These are phyloP conservation scores for Palloptera scutellata DNA, from an alignment of 2,888 invertebrate species.

Conservation along the genomic window DNA sequence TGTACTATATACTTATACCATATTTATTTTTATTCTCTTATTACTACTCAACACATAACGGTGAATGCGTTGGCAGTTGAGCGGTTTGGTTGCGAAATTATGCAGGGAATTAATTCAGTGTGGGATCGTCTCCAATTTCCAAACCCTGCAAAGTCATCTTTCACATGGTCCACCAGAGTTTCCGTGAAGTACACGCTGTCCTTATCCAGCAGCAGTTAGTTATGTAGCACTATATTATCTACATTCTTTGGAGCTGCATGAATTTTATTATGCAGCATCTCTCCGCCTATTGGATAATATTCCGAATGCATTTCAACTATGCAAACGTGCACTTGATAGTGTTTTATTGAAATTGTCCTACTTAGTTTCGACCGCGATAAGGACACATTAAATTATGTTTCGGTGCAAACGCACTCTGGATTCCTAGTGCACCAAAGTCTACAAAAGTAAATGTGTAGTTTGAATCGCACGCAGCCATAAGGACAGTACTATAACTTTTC, in stretches of 20 bases:
- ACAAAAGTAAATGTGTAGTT: conserved; percentile 5
- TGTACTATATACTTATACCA: too few species aligned
- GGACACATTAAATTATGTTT: conserved; percentile 11
- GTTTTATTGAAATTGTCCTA: conserved; percentile 4
- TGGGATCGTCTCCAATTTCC: too few species aligned
- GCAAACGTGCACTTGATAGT: not conserved
- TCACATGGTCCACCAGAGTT: too few species aligned
- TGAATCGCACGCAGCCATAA: conserved; percentile 12
- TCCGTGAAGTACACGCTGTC: too few species aligned
- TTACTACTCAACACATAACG: too few species aligned
- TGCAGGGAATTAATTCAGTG: too few species aligned
- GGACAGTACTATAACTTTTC: conserved; percentile 7
- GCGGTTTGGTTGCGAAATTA: too few species aligned
- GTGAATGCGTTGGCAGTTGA: too few species aligned
- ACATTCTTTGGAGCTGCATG: not conserved
- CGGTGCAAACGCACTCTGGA: not conserved
- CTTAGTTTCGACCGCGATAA: not conserved
- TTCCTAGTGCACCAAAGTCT: conserved; percentile 5
- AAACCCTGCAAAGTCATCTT: too few species aligned
- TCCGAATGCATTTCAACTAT: not conserved
- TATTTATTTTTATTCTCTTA: too few species aligned
- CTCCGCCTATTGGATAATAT: not conserved
- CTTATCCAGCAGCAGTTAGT: not conserved
- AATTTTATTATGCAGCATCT: not conserved
- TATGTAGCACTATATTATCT: not conserved